phyloP scores from a whole-genome alignment of 2,113 vertebrate genomes.

The Tetrao urogallus region DNA sequence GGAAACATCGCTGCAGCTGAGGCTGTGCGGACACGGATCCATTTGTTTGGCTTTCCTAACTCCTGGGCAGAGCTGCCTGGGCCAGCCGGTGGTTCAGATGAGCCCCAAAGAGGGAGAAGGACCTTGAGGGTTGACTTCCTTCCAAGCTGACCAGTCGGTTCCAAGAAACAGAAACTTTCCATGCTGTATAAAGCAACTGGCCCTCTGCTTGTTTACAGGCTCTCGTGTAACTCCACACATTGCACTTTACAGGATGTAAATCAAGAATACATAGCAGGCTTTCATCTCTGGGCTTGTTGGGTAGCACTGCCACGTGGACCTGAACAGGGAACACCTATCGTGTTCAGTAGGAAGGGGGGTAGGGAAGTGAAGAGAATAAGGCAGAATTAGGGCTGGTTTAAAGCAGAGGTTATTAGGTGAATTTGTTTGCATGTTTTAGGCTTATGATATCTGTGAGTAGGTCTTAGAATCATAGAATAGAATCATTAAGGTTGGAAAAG shows the following conservation, averaged over 20 bases:
- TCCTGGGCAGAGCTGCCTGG: neutral
- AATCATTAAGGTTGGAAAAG: no score
- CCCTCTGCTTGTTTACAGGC: constrained; percentile 38
- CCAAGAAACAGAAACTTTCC: constrained; percentile 61
- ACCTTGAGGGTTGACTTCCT: constrained; percentile 49
- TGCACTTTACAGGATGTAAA: constrained; percentile 26
- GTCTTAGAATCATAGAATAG: neutral
- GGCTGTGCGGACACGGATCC: neutral
- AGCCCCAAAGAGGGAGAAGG: constrained; percentile 41
- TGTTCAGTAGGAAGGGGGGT: neutral
- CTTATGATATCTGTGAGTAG: neutral
- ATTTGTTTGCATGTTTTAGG: neutral
- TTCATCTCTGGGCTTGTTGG: neutral
- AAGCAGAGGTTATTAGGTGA: neutral
- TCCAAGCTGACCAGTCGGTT: constrained; percentile 45
- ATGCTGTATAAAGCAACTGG: constrained; percentile 50
- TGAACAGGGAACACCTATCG: neutral
- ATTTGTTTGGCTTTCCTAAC: constrained; percentile 21
- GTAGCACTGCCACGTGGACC: neutral
- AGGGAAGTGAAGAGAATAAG: neutral
- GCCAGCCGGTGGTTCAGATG: neutral
- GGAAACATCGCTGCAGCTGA: neutral
- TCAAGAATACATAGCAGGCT: neutral
- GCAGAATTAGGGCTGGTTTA: neutral
- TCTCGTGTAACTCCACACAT: neutral